These are phyloP conservation scores for Crossaster papposus DNA, from an alignment of 53 echinoderm and acorn worm species.

Conservation along the genomic window DNA sequence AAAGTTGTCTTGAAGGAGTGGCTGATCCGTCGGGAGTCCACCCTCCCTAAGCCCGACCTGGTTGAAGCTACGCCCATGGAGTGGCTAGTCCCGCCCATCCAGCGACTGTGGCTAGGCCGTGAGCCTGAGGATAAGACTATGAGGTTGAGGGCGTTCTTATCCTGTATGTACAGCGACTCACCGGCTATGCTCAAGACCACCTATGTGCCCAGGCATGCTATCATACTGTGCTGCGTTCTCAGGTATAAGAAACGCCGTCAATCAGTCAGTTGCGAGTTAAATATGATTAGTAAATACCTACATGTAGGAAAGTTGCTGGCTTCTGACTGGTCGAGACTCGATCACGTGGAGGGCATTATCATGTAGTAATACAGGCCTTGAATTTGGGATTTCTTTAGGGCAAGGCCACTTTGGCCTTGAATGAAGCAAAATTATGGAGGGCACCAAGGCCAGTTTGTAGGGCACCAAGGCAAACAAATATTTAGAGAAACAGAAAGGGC, in stretches of 20 bases:
- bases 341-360: no score
- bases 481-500: no score
- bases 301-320: no score
- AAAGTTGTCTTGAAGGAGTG: conserved; percentile 89
- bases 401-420: no score
- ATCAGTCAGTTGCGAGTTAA: no score
- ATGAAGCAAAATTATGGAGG: no score
- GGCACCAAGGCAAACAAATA: no score
- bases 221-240: conserved; percentile 94
- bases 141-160: conserved; percentile 91
- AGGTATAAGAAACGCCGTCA: conserved; percentile 49
- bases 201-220: conserved; percentile 94
- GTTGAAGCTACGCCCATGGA: conserved; percentile 86
- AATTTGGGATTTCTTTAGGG: no score
- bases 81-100: conserved; percentile 86
- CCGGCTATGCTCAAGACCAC: conserved; percentile 96
- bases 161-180: conserved; percentile 92
- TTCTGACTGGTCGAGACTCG: no score
- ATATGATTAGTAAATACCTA: no score
- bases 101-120: conserved; percentile 89
- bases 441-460: no score
- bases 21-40: conserved; percentile 86
- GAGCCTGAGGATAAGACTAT: conserved; percentile 92
- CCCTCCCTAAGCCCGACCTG: conserved; percentile 91
- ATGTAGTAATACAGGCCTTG: no score